These are phyloP conservation scores for Otolemur garnettii DNA, from an alignment of 2,113 vertebrate genomes.

Conservation along the genomic window DNA sequence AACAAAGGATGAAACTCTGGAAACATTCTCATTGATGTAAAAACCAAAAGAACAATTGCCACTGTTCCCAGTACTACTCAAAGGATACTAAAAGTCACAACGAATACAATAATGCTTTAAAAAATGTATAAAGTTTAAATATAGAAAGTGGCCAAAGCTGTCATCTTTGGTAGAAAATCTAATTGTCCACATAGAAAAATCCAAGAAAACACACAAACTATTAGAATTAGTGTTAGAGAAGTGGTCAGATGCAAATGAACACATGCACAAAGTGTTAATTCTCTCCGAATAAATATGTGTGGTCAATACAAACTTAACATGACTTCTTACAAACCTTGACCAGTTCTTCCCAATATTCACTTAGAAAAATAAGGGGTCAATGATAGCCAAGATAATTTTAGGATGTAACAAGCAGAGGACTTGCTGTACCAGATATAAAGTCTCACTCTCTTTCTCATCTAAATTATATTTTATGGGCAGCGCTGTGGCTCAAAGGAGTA, in stretches of 20 bases:
- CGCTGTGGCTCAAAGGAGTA: no score
- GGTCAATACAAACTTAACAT: neutral
- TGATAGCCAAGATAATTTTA: neutral
- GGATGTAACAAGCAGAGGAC: neutral
- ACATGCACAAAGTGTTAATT: neutral
- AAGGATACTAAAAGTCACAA: neutral
- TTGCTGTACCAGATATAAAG: neutral
- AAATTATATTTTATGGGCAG: neutral
- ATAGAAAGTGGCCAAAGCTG: neutral
- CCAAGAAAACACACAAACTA: neutral
- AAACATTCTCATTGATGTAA: neutral
- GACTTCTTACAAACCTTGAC: neutral
- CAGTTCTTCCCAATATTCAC: neutral
- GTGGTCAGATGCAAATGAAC: neutral
- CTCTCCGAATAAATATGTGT: neutral
- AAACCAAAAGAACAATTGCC: neutral
- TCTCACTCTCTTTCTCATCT: neutral
- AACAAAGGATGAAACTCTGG: slow-evolving; percentile 16
- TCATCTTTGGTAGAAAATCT: neutral
- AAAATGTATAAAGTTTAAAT: neutral
- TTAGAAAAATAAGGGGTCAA: neutral
- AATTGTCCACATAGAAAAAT: neutral
- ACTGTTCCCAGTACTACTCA: neutral
- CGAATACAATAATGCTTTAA: neutral
- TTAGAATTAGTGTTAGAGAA: neutral